A percentile compares a stretch with the other conserved stretches of the same genome.
These are phyloP conservation scores for Acromyrmex heyeri DNA, from an alignment of 1,140 invertebrate genomes.

Conservation along the genomic window DNA sequence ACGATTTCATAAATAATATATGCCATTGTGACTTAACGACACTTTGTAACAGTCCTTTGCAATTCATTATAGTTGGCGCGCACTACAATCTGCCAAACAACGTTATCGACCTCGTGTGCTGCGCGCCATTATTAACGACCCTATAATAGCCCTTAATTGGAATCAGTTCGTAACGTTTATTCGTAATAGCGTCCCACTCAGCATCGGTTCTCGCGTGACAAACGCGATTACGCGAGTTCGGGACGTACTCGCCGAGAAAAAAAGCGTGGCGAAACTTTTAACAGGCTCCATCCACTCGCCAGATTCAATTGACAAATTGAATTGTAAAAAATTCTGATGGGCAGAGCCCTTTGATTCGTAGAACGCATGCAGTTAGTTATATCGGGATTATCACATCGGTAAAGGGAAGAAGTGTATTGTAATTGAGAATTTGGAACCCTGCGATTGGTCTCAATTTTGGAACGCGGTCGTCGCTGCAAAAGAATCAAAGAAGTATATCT, in stretches of 20 bases:
- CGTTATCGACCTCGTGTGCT: slow-evolving; percentile 55
- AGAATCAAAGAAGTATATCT: neutral
- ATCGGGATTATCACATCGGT: neutral
- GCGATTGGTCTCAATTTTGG: neutral
- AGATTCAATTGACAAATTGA: slow-evolving; percentile 13
- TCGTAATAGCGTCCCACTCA: slow-evolving; percentile 18
- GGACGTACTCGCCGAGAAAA: neutral
- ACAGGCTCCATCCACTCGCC: neutral
- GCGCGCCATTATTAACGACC: slow-evolving; percentile 56
- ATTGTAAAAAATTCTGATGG: slow-evolving; percentile 5
- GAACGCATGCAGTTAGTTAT: neutral
- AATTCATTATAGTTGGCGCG: slow-evolving; percentile 28
- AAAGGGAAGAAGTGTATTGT: neutral
- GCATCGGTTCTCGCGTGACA: slow-evolving; percentile 29
- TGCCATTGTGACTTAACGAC: neutral
- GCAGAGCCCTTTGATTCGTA: neutral
- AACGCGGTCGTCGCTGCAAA: neutral
- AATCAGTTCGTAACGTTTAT: slow-evolving; percentile 65
- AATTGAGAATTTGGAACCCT: neutral
- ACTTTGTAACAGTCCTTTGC: neutral
- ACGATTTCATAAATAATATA: slow-evolving; percentile 17
- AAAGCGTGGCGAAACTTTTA: slow-evolving; percentile 14
- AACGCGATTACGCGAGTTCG: slow-evolving; percentile 43
- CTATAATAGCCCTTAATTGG: slow-evolving; percentile 64
- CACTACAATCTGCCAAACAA: slow-evolving; percentile 38